Conservation (phyloP, 2,888 invertebrate genomes). For the Sphecodes monilicornis region DNA sequence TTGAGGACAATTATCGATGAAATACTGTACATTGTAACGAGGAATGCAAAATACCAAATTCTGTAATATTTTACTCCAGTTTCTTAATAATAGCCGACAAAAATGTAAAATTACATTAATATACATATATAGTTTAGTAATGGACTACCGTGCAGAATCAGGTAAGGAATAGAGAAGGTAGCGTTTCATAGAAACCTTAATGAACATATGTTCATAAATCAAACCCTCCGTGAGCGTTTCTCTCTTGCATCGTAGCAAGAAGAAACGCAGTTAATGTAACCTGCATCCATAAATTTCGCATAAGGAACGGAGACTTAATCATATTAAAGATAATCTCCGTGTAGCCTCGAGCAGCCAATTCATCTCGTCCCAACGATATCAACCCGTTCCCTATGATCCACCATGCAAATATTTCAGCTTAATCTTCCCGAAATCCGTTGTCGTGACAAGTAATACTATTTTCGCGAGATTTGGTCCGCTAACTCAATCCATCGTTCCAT, state of each 20-base stretch:
- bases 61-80: neutral
- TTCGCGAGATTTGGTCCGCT: neutral
- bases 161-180: neutral
- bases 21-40: neutral
- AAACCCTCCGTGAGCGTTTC: neutral
- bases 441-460: constrained; percentile 10
- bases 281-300: neutral
- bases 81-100: neutral
- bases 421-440: neutral
- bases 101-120: neutral
- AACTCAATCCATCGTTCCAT: neutral
- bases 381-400: neutral
- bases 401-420: neutral
- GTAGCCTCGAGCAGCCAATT: neutral
- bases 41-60: too few species aligned
- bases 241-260: neutral
- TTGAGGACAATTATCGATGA: too few species aligned
- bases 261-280: neutral
- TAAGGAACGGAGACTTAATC: neutral
- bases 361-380: neutral
- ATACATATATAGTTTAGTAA: neutral
- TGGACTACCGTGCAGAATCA: neutral
- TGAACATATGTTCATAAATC: neutral
- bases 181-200: neutral
- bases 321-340: neutral